Evolutionary conservation across 2,797 vertebrate species (phyloP).

Genomic region (Yasuhikotakia modesta): DNA sequence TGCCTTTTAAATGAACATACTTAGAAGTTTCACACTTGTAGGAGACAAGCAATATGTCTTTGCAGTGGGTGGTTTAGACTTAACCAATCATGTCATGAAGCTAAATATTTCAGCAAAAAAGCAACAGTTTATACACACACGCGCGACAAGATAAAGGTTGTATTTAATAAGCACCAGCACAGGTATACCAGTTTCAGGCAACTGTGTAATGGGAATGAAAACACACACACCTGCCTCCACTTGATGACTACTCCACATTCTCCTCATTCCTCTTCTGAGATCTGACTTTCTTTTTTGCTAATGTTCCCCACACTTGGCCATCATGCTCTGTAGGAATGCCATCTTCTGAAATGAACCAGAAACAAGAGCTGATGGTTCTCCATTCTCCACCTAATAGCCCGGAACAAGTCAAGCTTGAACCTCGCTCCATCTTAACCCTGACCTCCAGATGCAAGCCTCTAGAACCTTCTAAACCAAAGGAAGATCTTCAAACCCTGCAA

Average conservation of each 20-base stretch:
- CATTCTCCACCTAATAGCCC: neutral
- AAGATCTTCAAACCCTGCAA: neutral
- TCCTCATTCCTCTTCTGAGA: constrained; percentile 37
- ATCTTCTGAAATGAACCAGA: constrained; percentile 37
- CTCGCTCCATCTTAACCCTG: constrained; percentile 60
- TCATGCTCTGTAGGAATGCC: constrained; percentile 56
- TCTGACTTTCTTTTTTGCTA: constrained; percentile 54
- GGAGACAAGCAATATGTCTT: no score
- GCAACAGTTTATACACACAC: no score
- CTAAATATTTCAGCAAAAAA: no score
- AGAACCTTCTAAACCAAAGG: neutral
- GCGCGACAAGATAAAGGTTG: no score
- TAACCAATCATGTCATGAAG: no score
- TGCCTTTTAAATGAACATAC: no score
- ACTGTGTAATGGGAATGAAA: no score
- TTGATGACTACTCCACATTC: constrained; percentile 47
- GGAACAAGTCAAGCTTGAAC: constrained; percentile 17
- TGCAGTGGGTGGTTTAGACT: no score
- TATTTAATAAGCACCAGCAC: no score
- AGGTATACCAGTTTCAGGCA: no score
- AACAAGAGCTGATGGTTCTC: neutral
- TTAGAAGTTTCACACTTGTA: no score
- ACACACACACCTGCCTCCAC: no score
- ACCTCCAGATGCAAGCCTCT: constrained; percentile 41
- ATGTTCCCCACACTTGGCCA: constrained; percentile 52